phyloP scores from a whole-genome alignment of 2,797 vertebrate species.

The Sebastes variabilis region DNA sequence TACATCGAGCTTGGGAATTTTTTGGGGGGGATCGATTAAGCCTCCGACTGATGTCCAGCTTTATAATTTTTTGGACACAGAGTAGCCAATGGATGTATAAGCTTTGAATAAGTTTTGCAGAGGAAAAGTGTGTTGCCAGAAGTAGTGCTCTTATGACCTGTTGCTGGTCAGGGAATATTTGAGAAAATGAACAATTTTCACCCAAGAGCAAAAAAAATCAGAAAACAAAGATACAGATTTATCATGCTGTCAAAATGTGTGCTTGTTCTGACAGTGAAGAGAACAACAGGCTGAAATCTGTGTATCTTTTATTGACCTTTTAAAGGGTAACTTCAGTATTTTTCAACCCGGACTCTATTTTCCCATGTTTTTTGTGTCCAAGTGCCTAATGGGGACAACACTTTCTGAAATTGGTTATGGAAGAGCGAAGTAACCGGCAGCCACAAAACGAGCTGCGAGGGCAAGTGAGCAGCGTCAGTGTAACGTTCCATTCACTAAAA shows the following conservation, averaged over 20 bases:
- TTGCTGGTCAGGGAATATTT: slow-evolving; percentile 1
- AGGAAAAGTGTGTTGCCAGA: background rate
- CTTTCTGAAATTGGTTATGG: background rate
- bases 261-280: background rate
- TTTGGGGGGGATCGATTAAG: background rate
- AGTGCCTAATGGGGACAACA: background rate
- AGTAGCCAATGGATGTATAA: slow-evolving; percentile 15
- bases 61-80: background rate
- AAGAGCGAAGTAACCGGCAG: background rate
- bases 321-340: background rate
- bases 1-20: slow-evolving; percentile 6
- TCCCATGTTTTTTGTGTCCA: background rate
- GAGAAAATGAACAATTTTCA: background rate
- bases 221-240: background rate
- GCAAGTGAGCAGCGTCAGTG: background rate
- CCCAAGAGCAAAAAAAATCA: background rate
- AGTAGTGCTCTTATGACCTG: slow-evolving; percentile 2
- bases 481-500: background rate
- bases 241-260: background rate
- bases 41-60: slow-evolving; percentile 25
- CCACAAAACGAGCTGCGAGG: background rate
- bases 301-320: slow-evolving; percentile 10
- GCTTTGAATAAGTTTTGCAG: background rate
- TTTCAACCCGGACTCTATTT: background rate
- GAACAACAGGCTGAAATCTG: slow-evolving; percentile 1